Percentiles rank a stretch among this genome's conserved stretches.
Evolutionary conservation across 2,888 invertebrate species (phyloP).

Genomic region (Cheilosia soror): DNA sequence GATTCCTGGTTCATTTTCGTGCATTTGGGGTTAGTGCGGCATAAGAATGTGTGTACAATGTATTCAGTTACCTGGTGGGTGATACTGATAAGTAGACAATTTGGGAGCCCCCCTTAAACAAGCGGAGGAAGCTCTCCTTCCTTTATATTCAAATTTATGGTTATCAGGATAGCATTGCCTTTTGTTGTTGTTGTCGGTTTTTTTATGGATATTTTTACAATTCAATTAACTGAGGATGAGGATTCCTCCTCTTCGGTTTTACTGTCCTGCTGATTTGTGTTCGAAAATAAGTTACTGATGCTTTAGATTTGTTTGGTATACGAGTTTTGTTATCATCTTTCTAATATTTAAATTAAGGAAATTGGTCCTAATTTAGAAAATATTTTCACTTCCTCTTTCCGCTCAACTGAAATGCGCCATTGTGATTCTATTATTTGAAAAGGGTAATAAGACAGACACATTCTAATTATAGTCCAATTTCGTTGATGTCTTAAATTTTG

Average conservation of each 20-base stretch:
- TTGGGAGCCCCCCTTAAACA: background rate
- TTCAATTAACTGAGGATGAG: constrained; percentile 40
- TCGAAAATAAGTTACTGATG: constrained; percentile 10
- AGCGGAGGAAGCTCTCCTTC: background rate
- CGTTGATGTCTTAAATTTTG: too few species aligned
- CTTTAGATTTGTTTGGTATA: background rate
- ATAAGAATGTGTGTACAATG: background rate
- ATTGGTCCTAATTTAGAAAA: too few species aligned
- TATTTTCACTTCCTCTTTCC: too few species aligned
- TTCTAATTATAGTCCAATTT: too few species aligned
- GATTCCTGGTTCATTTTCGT: constrained; percentile 22
- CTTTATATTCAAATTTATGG: constrained; percentile 53
- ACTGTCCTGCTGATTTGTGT: constrained; percentile 30
- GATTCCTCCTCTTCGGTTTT: constrained; percentile 9
- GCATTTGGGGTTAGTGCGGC: background rate
- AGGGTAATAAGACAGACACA: too few species aligned
- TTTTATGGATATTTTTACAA: constrained; percentile 32
- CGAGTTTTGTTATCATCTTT: background rate
- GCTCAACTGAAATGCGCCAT: too few species aligned
- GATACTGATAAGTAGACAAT: background rate
- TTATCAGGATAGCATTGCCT: constrained; percentile 22
- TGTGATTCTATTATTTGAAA: too few species aligned
- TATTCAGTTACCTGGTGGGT: background rate
- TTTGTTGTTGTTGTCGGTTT: background rate
- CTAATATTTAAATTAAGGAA: too few species aligned